phyloP scores from a whole-genome alignment of 2,888 invertebrate species.

The Notodonta dromedarius region DNA sequence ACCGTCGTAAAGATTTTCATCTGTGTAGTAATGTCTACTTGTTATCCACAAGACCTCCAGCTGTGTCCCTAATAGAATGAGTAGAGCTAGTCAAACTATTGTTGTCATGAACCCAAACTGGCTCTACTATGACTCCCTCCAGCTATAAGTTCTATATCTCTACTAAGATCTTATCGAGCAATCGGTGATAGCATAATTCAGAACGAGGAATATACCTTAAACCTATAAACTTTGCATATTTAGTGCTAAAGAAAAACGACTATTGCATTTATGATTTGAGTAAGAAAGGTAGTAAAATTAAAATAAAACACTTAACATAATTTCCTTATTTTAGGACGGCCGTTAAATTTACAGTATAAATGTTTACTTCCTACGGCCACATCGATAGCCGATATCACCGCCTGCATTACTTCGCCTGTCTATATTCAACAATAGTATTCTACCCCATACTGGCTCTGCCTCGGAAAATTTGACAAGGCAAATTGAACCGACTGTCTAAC shows the following conservation, averaged over 20 bases:
- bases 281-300: slow-evolving; percentile 13
- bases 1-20: slow-evolving; percentile 26
- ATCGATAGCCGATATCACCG: slow-evolving; percentile 34
- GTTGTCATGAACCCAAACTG: background rate
- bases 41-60: slow-evolving; percentile 22
- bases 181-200: background rate
- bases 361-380: slow-evolving; percentile 21
- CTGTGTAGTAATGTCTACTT: slow-evolving; percentile 29
- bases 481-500: slow-evolving; percentile 38
- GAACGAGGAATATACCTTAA: background rate
- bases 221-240: slow-evolving; percentile 31
- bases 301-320: slow-evolving; percentile 25
- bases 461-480: slow-evolving; percentile 29
- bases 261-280: slow-evolving; percentile 21
- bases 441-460: slow-evolving; percentile 62
- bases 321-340: slow-evolving; percentile 17
- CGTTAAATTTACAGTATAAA: slow-evolving; percentile 14
- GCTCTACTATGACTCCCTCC: background rate
- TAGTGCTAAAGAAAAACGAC: slow-evolving; percentile 23
- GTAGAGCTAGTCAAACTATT: background rate
- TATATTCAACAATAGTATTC: slow-evolving; percentile 35
- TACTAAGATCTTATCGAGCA: background rate
- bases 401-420: slow-evolving; percentile 17
- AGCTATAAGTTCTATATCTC: background rate
- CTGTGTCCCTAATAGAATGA: slow-evolving; percentile 1